Percentiles rank a stretch among this genome's conserved stretches.
These are phyloP conservation scores for Tetranychus piercei DNA, from an alignment of 2,888 invertebrate species.

Conservation along the genomic window DNA sequence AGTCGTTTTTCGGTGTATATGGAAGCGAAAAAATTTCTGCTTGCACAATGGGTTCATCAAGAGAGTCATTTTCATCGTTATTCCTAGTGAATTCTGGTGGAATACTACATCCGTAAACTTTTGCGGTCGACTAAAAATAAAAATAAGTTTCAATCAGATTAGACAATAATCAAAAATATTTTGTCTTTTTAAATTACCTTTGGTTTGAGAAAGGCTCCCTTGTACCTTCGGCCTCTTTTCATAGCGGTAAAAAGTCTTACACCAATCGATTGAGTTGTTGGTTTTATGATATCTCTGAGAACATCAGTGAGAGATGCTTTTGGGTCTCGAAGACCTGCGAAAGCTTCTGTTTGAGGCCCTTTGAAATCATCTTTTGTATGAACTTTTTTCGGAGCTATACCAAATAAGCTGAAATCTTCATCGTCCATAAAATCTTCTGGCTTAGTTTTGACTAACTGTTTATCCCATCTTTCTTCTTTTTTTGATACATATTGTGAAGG, in stretches of 20 bases:
- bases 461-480: conserved; percentile 12
- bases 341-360: conserved; percentile 27
- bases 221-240: conserved; percentile 39
- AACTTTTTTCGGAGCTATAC: conserved; percentile 74
- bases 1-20: conserved; percentile 55
- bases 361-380: conserved; percentile 57
- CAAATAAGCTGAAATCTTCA: conserved; percentile 83
- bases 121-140: conserved; percentile 26
- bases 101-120: conserved; percentile 38
- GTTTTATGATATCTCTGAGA: conserved; percentile 47
- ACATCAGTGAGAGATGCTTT: conserved; percentile 47
- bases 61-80: conserved; percentile 40
- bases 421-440: conserved; percentile 97
- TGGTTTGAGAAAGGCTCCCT: background rate
- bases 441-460: conserved; percentile 38
- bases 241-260: conserved; percentile 63
- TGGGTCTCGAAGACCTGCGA: conserved; percentile 33
- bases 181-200: conserved; percentile 21
- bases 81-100: conserved; percentile 31
- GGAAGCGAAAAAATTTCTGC: conserved; percentile 31
- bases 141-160: conserved; percentile 7
- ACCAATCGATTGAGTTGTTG: conserved; percentile 69
- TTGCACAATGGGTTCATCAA: conserved; percentile 33
- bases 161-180: background rate
- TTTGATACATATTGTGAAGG: conserved; percentile 70